A percentile compares a stretch with the other conserved stretches of the same genome.
Evolutionary conservation across 2,113 vertebrate species (phyloP).

Genomic region (Brachypteracias leptosomus): DNA sequence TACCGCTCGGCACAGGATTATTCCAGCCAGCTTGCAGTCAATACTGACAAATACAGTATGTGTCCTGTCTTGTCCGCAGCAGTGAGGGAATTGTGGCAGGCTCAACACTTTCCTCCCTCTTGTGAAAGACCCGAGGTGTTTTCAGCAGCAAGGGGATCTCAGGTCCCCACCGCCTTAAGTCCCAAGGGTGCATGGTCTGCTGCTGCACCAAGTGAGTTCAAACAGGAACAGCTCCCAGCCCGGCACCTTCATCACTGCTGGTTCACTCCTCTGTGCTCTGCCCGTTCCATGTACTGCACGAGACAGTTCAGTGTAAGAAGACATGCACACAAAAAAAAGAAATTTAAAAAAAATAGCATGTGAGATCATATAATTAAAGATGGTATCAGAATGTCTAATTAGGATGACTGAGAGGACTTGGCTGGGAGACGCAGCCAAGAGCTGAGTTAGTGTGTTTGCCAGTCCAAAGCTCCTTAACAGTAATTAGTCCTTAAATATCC

Average conservation of each 20-base stretch:
- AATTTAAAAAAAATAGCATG: background rate
- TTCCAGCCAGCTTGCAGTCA: constrained; percentile 24
- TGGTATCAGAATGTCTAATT: constrained; percentile 68
- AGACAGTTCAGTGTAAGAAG: background rate
- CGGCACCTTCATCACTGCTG: fast-evolving
- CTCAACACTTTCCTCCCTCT: background rate
- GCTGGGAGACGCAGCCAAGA: constrained; percentile 62
- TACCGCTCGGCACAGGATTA: fast-evolving
- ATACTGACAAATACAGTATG: constrained; percentile 46
- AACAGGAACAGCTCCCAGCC: fast-evolving
- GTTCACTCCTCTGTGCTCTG: background rate
- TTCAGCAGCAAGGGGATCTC: background rate
- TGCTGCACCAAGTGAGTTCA: fast-evolving
- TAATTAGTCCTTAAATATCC: constrained; percentile 67
- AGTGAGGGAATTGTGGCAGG: background rate
- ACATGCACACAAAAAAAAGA: background rate
- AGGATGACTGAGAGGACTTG: constrained; percentile 62
- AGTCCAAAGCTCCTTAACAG: constrained; percentile 61
- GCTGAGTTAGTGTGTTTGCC: constrained; percentile 66
- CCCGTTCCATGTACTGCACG: fast-evolving
- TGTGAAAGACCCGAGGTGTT: constrained; percentile 10
- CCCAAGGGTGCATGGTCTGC: background rate
- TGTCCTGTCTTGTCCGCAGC: constrained; percentile 8
- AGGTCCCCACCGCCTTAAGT: fast-evolving
- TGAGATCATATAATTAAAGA: constrained; percentile 70